Evolutionary conservation across 2,888 invertebrate genomes (phyloP).

Genomic region (Petrolisthes cinctipes): DNA sequence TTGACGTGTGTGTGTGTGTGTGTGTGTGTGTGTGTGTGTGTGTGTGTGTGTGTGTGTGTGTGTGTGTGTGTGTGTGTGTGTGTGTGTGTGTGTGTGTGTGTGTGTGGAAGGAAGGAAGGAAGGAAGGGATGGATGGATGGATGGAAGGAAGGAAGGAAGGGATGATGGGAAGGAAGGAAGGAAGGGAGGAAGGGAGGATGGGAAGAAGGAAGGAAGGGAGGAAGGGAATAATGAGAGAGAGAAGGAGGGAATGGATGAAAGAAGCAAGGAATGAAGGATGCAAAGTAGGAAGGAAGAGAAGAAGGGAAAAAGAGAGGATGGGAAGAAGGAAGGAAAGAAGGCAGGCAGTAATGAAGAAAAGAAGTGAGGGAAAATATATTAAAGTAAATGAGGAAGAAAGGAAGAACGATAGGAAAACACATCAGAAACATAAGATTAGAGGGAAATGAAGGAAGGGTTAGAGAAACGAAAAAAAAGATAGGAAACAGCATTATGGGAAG

Average conservation of each 20-base stretch:
- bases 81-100: constrained; percentile 22
- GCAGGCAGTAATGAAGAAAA: constrained; percentile 11
- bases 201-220: not conserved
- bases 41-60: constrained; percentile 15
- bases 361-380: not conserved
- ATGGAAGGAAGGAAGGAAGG: not conserved
- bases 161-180: not conserved
- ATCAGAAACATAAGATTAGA: too few relatives aligned
- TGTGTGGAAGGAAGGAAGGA: too few relatives aligned
- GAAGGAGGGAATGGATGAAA: too few relatives aligned
- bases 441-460: too few relatives aligned
- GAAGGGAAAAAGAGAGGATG: not conserved
- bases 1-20: too few relatives aligned
- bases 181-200: not conserved
- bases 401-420: not conserved
- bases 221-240: too few relatives aligned
- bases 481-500: too few relatives aligned
- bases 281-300: constrained; percentile 17
- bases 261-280: constrained; percentile 16
- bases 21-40: not conserved
- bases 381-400: constrained; percentile 1
- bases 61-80: constrained; percentile 22
- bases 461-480: too few relatives aligned
- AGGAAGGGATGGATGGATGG: too few relatives aligned
- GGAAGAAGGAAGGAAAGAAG: not conserved